A percentile compares a stretch with the other conserved stretches of the same genome.
phyloP scores from a whole-genome alignment of 1,140 invertebrate genomes.

The Zeugodacus cucurbitae region DNA sequence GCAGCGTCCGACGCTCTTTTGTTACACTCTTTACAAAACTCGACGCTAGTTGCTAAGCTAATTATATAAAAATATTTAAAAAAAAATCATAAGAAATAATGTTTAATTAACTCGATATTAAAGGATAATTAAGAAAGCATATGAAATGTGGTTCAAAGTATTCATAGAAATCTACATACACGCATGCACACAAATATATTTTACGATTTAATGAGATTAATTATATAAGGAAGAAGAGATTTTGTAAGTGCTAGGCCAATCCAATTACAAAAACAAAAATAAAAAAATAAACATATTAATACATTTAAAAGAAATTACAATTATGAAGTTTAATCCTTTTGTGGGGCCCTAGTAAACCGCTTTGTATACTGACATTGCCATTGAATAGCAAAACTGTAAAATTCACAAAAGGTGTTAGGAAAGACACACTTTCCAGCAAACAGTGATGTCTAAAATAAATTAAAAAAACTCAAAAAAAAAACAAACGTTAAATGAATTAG shows the following conservation, averaged over 20 bases:
- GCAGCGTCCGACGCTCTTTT: neutral
- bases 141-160: neutral
- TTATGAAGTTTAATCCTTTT: neutral
- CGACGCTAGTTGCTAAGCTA: neutral
- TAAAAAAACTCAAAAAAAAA: no score
- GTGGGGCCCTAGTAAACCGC: neutral
- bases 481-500: neutral
- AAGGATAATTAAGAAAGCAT: neutral
- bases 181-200: neutral
- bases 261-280: neutral
- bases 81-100: neutral
- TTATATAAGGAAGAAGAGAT: neutral
- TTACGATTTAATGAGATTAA: neutral
- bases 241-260: neutral
- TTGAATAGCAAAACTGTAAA: neutral
- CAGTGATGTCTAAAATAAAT: neutral
- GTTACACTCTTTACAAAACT: conserved; percentile 40
- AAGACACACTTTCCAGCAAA: neutral
- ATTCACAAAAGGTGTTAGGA: neutral
- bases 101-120: neutral
- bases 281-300: neutral
- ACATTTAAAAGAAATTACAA: neutral
- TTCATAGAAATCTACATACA: neutral
- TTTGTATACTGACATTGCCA: neutral
- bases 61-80: neutral